Evolutionary conservation across 2,797 vertebrate species (phyloP), one percentile per base, ranked within the genome.

Genomic region (Rhinophrynus dorsalis): DNA sequence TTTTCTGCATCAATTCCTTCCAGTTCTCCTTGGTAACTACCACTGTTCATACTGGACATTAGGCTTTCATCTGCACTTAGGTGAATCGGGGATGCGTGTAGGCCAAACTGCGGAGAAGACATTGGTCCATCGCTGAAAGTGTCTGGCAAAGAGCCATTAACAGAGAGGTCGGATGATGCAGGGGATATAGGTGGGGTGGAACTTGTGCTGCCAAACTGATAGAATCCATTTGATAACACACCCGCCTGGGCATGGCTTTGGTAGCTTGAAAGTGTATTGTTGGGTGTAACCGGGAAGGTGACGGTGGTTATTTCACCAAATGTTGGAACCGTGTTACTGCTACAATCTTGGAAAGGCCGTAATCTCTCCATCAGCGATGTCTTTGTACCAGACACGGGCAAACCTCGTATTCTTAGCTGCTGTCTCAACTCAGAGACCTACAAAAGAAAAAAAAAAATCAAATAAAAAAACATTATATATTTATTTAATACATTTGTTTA

Each of bases 301-400:
- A 95, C 90, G 0, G 95, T 94, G 21, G 94, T 94, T 79, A 97
- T 94, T 75, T 98, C 95, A 0, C 88, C 86, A 56, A 95, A 93
- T 77, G 75, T 85, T 0, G 94, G 89, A 12, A 92, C 89, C 0
- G 90, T 56, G 11, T 45, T 82, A 0, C 86, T 76, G n/a, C 85
- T 66, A 3, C 92, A 92, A 69, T 98, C 96, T 80, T 90, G 94
- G 78, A 96, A 98, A 72, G 96, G 97, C 38, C 93, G 83, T n/a
- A 99, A 91, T 10, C 97, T 83, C 75, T 99, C 95, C 61, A 98
- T 95, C 74, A 99, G 92, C 0, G 97, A 93, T 0, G 93, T 98
- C 75, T 99, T 99, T 38, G 97, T 99, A n/a, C 97, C 97, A 0
- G 97, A 99, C 38, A 99, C 97, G 0, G 97, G 96, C 77, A 99